Conservation (phyloP, 2,797 vertebrate species). For the Toxotes lorentzi region DNA sequence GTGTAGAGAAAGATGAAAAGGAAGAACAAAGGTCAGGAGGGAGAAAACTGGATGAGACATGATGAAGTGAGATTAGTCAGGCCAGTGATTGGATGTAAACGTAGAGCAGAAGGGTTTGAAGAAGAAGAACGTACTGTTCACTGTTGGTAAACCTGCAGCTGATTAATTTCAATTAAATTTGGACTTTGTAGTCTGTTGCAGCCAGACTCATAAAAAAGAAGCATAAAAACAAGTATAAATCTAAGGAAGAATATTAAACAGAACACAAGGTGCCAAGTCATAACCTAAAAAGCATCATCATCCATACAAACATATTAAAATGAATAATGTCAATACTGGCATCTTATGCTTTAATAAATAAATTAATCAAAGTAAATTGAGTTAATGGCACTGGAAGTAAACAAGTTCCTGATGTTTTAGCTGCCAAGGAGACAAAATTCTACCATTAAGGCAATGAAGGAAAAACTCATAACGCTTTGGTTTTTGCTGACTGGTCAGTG, state of each 20-base stretch:
- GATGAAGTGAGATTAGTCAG: neutral
- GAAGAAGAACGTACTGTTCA: neutral
- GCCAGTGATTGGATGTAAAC: neutral
- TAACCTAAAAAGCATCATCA: conserved; percentile 3
- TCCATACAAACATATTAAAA: neutral
- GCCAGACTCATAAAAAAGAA: neutral
- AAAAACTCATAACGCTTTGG: neutral
- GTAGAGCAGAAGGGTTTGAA: neutral
- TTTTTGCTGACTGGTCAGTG: conserved; percentile 16
- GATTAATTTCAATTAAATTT: neutral
- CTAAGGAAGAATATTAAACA: conserved; percentile 2
- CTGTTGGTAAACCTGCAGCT: neutral
- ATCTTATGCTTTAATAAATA: conserved; percentile 8
- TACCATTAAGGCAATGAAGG: conserved; percentile 5
- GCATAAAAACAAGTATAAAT: conserved; percentile 1
- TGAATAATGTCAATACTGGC: neutral
- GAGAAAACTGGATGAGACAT: neutral
- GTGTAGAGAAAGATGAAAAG: conserved; percentile 9
- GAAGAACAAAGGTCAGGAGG: neutral
- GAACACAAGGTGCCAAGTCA: neutral
- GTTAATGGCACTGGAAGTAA: neutral
- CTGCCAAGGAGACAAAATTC: neutral
- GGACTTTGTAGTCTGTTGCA: neutral
- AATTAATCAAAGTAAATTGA: conserved; percentile 12
- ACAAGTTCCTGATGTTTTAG: neutral